Base-by-base conservation (phyloP, 2,888 invertebrate genomes). In the Strigamia maritima region DNA sequence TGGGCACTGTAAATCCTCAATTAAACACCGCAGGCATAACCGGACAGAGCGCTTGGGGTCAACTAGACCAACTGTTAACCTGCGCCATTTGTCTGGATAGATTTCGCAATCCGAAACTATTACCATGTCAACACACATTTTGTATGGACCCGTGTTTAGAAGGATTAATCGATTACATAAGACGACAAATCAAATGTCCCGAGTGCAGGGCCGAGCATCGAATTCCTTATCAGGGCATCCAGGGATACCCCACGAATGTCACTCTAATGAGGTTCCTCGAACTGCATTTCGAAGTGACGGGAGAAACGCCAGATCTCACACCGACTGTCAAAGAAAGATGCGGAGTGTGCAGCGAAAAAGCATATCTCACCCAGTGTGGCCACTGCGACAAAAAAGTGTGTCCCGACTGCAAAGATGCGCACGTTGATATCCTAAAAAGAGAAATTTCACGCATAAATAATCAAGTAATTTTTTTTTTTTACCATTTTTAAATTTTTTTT, bases 121-220 rank as follows among this genome's bases (percentile, higher is more conserved):
- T 99, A 86, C 98, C 98, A 91, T 98, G 98, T 87, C 98, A 99
- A 89, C 99, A 99, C 91, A 98, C 98, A 84, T 98, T 96, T 88
- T 99, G 99, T 86, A 94, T 96, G 93, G 95, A 97, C 85, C 98
- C 98, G 79, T 99, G 99, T 87, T 93, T 99, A 91, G 97, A 98
- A 87, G 95, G 97, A 82, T 90, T 98, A 77, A 94, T 97, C 85
- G 96, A 97, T 88, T 95, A 96, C 86, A 96, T 96, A 82, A 90
- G 95, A 83, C 89, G 96, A 88, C 96, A 96, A 90, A 94, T 97
- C 81, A 96, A 96, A 90, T 98, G 98, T 89, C 98, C 98, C 85
- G 97, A 98, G 91, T 98, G 98, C 87, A 92, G 97, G 81, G 95
- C 96, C 80, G 97, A 97, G 88, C 97, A 97, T 88, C 91, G 96